Evolutionary conservation across 2,888 invertebrate species (phyloP).

Genomic region (Ophion costatus): DNA sequence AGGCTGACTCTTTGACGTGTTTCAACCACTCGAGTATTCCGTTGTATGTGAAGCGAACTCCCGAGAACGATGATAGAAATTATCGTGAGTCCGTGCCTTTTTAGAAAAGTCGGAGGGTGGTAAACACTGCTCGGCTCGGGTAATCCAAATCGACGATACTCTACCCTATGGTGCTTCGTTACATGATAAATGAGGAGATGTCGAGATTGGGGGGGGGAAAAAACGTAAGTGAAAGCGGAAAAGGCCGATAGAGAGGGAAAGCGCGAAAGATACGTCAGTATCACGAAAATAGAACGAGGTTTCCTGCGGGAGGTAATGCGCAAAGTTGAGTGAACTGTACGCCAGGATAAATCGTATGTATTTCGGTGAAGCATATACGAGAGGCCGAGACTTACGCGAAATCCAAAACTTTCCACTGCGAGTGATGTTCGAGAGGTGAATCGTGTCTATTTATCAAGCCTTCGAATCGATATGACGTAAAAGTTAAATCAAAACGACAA

Average conservation of each 20-base stretch:
- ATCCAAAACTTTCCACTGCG: constrained; percentile 47
- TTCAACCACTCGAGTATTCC: constrained; percentile 11
- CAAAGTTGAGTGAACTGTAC: constrained; percentile 71
- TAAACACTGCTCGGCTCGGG: constrained; percentile 50
- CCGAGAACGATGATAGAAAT: constrained; percentile 22
- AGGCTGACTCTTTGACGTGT: constrained; percentile 46
- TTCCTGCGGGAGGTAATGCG: constrained; percentile 68
- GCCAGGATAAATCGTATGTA: constrained; percentile 65
- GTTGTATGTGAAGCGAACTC: neutral
- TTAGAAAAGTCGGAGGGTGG: constrained; percentile 23
- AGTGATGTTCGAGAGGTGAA: constrained; percentile 1
- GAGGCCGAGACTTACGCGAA: constrained; percentile 30
- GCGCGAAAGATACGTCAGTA: constrained; percentile 58
- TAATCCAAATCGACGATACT: constrained; percentile 48
- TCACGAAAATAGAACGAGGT: constrained; percentile 69
- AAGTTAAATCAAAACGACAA: neutral
- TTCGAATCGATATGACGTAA: neutral
- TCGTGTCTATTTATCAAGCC: neutral
- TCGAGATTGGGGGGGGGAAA: constrained; percentile 21
- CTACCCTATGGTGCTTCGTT: constrained; percentile 42
- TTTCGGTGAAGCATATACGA: constrained; percentile 40
- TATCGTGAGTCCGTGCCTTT: constrained; percentile 12
- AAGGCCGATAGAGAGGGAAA: constrained; percentile 37
- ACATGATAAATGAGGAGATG: constrained; percentile 35
- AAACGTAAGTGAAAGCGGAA: constrained; percentile 7